Percentiles rank a stretch among this genome's conserved stretches.
Conservation (phyloP, 2,888 invertebrate genomes). For the Eumerus sabulonum region DNA sequence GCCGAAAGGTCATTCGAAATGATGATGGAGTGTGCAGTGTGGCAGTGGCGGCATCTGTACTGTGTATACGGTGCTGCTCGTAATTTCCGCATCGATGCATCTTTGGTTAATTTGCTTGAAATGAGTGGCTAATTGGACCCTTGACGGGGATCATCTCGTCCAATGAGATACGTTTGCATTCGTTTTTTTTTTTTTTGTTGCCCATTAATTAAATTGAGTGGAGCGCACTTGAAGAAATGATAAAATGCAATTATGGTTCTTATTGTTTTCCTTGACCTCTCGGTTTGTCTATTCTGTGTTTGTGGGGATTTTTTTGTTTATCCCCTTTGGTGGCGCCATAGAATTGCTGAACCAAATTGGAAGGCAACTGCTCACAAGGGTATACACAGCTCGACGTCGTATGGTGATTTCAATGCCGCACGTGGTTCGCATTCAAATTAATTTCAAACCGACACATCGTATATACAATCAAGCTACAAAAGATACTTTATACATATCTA, state of each 20-base stretch:
- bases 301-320: background rate
- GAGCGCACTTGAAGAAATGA: too few species aligned
- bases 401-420: slow-evolving; percentile 6
- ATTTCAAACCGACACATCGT: slow-evolving; percentile 1
- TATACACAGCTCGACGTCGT: too few species aligned
- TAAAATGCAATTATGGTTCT: slow-evolving; percentile 13
- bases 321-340: background rate
- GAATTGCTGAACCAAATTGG: slow-evolving; percentile 10
- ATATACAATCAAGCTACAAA: background rate
- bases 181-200: background rate
- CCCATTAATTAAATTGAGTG: background rate
- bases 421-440: slow-evolving; percentile 36
- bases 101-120: slow-evolving; percentile 33
- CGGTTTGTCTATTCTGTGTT: background rate
- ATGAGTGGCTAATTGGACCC: slow-evolving; percentile 24
- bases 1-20: slow-evolving; percentile 24
- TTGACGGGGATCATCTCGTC: slow-evolving; percentile 3
- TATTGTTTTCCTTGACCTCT: slow-evolving; percentile 22
- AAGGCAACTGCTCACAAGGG: too few species aligned
- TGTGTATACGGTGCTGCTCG: slow-evolving; percentile 17
- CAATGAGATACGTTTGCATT: background rate
- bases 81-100: slow-evolving; percentile 25
- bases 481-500: too few species aligned
- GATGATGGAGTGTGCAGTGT: slow-evolving; percentile 4
- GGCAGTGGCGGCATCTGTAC: background rate